Percentiles rank a stretch among this genome's conserved stretches.
phyloP scores from a whole-genome alignment of 2,113 vertebrate species.

The Psophia crepitans region DNA sequence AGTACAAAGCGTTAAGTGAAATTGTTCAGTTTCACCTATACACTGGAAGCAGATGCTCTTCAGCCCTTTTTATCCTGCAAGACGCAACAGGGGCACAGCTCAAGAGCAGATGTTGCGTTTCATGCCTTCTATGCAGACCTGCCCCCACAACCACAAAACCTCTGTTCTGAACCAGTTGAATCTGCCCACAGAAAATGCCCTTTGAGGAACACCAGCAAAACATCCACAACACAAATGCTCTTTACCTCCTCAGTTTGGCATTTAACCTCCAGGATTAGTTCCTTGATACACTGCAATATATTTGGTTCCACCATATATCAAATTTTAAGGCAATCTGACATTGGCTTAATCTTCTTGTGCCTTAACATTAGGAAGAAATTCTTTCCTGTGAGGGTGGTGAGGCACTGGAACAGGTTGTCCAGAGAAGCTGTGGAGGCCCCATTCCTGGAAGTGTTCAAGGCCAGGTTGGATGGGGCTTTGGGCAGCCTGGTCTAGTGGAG shows the following conservation, averaged over 20 bases:
- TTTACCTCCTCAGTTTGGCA: not conserved
- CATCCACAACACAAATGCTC: not conserved
- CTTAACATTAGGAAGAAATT: too few species aligned
- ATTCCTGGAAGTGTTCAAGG: too few species aligned
- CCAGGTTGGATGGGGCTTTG: too few species aligned
- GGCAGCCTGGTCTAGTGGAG: too few species aligned
- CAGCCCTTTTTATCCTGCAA: not conserved
- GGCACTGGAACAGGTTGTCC: too few species aligned
- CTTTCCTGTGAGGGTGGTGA: too few species aligned
- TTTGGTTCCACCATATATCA: not conserved
- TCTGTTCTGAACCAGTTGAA: not conserved
- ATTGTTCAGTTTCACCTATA: not conserved
- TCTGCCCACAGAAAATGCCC: not conserved
- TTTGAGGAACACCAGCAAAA: not conserved
- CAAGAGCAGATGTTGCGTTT: not conserved
- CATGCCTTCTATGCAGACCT: not conserved
- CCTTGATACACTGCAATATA: not conserved
- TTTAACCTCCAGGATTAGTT: not conserved
- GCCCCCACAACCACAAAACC: not conserved
- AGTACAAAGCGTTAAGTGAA: not conserved
- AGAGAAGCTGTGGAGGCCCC: too few species aligned
- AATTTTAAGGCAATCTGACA: not conserved
- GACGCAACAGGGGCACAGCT: not conserved
- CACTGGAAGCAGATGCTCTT: not conserved
- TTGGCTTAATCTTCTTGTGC: not conserved